Percentiles rank a stretch among this genome's conserved stretches.
Evolutionary conservation across 2,797 vertebrate species (phyloP).

Genomic region (Pipistrellus nathusii): DNA sequence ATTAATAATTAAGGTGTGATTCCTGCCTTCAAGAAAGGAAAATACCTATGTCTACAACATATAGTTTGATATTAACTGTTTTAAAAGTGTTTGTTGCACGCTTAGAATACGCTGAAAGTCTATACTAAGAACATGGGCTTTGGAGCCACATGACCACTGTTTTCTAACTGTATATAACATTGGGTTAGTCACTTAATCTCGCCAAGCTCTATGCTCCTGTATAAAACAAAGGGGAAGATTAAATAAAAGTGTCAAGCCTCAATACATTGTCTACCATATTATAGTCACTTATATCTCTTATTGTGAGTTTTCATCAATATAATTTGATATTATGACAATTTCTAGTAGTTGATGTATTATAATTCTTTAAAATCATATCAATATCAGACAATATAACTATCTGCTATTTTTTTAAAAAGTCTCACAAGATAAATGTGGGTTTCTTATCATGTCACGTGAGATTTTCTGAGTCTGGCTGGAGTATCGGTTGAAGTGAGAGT

Average conservation of each 20-base stretch:
- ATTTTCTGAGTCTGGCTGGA: not conserved
- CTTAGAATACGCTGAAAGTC: not conserved
- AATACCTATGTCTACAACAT: constrained; percentile 30
- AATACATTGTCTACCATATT: not conserved
- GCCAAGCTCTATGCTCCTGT: not conserved
- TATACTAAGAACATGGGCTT: constrained; percentile 29
- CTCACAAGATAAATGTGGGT: not conserved
- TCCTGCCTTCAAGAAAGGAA: constrained; percentile 25
- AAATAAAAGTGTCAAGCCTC: constrained; percentile 40
- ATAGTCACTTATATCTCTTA: not conserved
- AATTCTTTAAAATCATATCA: not conserved
- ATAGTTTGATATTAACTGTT: constrained; percentile 34
- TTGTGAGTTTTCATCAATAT: constrained; percentile 7
- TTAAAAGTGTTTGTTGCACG: constrained; percentile 15
- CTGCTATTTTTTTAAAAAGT: not conserved
- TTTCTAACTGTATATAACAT: constrained; percentile 1
- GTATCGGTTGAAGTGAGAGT: not conserved
- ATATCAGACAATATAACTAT: not conserved
- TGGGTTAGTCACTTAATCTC: constrained; percentile 18
- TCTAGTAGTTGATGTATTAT: not conserved
- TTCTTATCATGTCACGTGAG: not conserved
- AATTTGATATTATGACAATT: constrained; percentile 27
- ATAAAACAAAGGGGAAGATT: constrained; percentile 43
- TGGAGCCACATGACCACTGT: not conserved
- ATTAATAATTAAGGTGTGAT: not conserved